Base-by-base conservation (phyloP, 2,888 invertebrate species). In the Cordilura impudica region DNA sequence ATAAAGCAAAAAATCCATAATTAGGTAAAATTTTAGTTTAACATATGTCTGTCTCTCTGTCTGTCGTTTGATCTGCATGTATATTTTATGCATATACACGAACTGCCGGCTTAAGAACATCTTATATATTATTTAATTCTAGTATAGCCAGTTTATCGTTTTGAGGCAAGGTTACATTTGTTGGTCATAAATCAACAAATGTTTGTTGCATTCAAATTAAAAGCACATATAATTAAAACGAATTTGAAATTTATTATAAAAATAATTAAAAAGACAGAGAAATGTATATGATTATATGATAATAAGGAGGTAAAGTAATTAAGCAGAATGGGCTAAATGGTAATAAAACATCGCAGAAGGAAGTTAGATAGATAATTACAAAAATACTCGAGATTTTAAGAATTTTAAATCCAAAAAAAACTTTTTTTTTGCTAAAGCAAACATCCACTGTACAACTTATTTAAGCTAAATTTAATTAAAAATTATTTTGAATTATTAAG, bases 151-250 rank as follows among this genome's bases (percentile, higher is more conserved):
- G 35, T 19, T 61, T 45, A 16, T 12, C 14, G 39, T 7, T 23
- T 63, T 54, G 21, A 45, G 69, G 51, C 31, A 47, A 35, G 26
- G 54, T 66, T 72, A 67, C n/a, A 4, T 39, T 2, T 35, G 66
- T 75, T 75, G 75, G 71, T 67, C 79, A 72, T 79, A 79, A 79
- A 79, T 79, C 79, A 79, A 63, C 29, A 18, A 71, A 61, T 29
- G 31, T 56, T 74, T 56, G 16, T 53, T 66, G 56, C 74, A 56
- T 72, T 75, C 51, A 66, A 56, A 67, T 61, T 75, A 71, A 71
- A 54, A 51, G 54, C 72, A 35, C 43, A 66, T 79, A 79, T 75
- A 79, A 79, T 79, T 79, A 79, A 75, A 66, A 56, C 51, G 43
- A 79, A 67, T 67, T 75, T 67, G 16, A 75, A 79, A 79, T 70